Evolutionary conservation across 2,113 vertebrate genomes (phyloP), one percentile per base, ranked within the genome.

Genomic region (Apus apus): DNA sequence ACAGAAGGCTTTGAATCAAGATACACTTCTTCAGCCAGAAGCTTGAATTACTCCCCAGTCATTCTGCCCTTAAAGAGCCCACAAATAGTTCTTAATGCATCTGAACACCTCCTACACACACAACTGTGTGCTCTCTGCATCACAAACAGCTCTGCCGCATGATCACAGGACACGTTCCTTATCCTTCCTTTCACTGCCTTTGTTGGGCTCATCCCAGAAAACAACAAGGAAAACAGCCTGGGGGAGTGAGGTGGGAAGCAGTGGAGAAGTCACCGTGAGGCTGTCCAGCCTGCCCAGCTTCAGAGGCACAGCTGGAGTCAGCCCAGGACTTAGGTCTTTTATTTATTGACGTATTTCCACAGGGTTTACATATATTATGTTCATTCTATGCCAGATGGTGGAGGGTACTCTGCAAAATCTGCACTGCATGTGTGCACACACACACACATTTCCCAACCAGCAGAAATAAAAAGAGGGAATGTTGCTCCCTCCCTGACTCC

Each of bases 51-150:
- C 83, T 93, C 81, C 74, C 53, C 62, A 91, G 71, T 79, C 87
- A 87, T 76, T 79, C 88, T 92, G 75, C 86, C 88, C 95, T 83
- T 90, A 67, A 74, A 87, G 93, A 81, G 83, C 73, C 89, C 84
- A 84, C 91, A 74, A 94, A 92, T 60, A 85, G 80, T 85, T 90
- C 67, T 56, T 38, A 94, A 87, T n/a, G 89, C 73, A 94, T 80
- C 84, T 36, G 73, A 89, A 75, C 91, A 85, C 91, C 89, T 96
- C 95, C 96, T 40, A 86, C 91, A 92, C 90, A 67, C 79, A 21
- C 20, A 13, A 40, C 86, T 38, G 73, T 11, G 48, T 3, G 9
- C 70, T 62, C 73, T 29, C 86, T 92, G 91, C 73, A 7, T 92
- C 91, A 86, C 90, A 21, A 27, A 9, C 79, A 46, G 90, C 50